phyloP scores from a whole-genome alignment of 1,140 invertebrate genomes.

The Heliconius congener region DNA sequence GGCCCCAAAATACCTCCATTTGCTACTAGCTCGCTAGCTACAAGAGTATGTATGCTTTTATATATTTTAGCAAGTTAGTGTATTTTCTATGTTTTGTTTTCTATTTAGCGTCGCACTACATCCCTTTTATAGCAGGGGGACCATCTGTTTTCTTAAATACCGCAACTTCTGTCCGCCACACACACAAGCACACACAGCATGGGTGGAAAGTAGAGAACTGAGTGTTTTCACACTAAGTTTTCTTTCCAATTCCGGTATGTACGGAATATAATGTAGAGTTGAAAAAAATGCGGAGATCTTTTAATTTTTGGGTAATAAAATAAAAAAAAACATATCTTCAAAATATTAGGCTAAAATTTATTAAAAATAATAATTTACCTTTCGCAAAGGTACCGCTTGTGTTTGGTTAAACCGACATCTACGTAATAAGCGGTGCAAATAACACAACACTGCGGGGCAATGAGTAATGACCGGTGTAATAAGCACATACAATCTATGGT shows the following conservation, averaged over 20 bases:
- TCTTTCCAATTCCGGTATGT: no score
- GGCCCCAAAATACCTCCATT: conserved; percentile 10
- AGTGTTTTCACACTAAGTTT: not conserved
- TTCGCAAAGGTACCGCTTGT: not conserved
- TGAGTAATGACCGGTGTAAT: conserved; percentile 20
- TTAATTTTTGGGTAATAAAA: not conserved
- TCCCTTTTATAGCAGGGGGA: no score
- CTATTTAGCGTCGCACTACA: not conserved
- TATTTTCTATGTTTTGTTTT: not conserved
- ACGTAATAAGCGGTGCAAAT: conserved; percentile 28
- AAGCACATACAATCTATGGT: not conserved
- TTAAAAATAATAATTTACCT: not conserved
- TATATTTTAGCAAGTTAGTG: not conserved
- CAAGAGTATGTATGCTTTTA: not conserved
- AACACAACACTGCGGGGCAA: conserved; percentile 6
- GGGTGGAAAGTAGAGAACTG: not conserved
- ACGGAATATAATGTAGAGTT: no score
- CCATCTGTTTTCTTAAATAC: no score
- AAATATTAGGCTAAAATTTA: not conserved
- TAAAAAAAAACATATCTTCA: not conserved
- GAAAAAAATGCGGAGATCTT: no score
- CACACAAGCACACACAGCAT: no score
- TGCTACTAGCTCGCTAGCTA: not conserved
- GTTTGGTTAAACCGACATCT: conserved; percentile 12
- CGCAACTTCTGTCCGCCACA: no score